These are phyloP conservation scores for Forbesichthys papilliferus DNA, from an alignment of 2,113 vertebrate genomes.

Conservation along the genomic window DNA sequence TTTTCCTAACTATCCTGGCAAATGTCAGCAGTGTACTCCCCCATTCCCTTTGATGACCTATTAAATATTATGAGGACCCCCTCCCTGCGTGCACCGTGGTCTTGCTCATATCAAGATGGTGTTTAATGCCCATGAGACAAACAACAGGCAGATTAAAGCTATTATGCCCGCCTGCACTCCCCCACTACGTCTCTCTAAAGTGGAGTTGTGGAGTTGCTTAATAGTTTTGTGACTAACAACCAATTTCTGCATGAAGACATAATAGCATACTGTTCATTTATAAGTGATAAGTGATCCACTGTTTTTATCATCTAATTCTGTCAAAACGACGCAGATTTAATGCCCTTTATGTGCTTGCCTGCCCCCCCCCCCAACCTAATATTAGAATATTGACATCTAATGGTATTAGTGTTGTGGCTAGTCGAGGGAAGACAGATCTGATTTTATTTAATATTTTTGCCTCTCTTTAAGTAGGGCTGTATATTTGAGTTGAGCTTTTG, in stretches of 20 bases:
- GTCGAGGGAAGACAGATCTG: conserved; percentile 93
- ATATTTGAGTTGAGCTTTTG: conserved; percentile 83
- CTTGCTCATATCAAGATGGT: conserved; percentile 79
- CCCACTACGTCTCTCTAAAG: conserved; percentile 53
- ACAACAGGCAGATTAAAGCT: conserved; percentile 80
- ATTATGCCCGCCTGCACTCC: conserved; percentile 72
- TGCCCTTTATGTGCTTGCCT: neutral
- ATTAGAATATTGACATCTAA: conserved; percentile 86
- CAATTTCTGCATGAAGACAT: conserved; percentile 52
- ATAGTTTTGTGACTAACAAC: conserved; percentile 70
- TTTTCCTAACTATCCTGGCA: conserved; percentile 69
- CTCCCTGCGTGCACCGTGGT: conserved; percentile 76
- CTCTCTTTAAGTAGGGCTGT: too few relatives aligned
- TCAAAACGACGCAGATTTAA: neutral
- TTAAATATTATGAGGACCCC: conserved; percentile 83
- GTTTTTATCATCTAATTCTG: conserved; percentile 42
- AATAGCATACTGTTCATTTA: conserved; percentile 34
- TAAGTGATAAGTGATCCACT: conserved; percentile 32
- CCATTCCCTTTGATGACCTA: conserved; percentile 84
- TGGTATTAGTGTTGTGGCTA: conserved; percentile 90
- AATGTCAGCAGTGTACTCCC: conserved; percentile 65
- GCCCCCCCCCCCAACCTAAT: conserved; percentile 20
- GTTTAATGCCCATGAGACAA: conserved; percentile 83
- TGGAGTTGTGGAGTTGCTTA: conserved; percentile 75
- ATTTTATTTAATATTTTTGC: conserved; percentile 80